Base-by-base conservation (phyloP, 2,888 invertebrate genomes). In the Dasypolia templi region DNA sequence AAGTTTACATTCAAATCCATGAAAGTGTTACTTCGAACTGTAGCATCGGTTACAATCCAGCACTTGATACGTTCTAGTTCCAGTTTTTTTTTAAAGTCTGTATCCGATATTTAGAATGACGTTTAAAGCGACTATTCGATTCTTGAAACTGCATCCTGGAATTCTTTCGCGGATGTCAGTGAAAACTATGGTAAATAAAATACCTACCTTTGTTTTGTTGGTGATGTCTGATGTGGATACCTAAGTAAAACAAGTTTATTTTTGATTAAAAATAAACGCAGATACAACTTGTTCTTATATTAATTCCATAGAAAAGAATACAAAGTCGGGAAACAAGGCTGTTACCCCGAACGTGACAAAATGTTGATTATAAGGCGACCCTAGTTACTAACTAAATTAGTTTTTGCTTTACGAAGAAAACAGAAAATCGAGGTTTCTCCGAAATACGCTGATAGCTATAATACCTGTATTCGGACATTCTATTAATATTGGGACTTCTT, bases 281-380 rank as follows among this genome's bases (percentile, higher is more conserved):
- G 11, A 51, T 9, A 51, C 22, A 66, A 32, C 3, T 44, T 19
- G 14, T 42, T 64, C n/a, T 0, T 17, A 26, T n/a, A 64, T 49
- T 17, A 42, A 46, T 61, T 29, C 4, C 6, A 46, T 22, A 69
- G 35, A 51, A 55, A 68, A 70, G 4, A 56, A 64, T 44, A 70
- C 26, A 53, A 79, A 86, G 73, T 77, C 44, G n/a, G 51, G n/a
- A 75, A 73, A 75, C 56, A 63, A 62, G 61, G 14, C 29, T 74
- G 70, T 64, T 55, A 35, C 65, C 68, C 67, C 35, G 62, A 58
- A 84, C 74, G 86, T 86, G 84, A 86, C 84, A 69, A 76, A 76
- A 76, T 69, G 72, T 71, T 80, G 69, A 72, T 77, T 84, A 72
- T 64, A 17, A 68, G 56, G 35, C 26, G 59, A 63, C 67, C 72